Evolutionary conservation across 2,113 vertebrate species (phyloP).

Genomic region (Bambusicola thoracicus): DNA sequence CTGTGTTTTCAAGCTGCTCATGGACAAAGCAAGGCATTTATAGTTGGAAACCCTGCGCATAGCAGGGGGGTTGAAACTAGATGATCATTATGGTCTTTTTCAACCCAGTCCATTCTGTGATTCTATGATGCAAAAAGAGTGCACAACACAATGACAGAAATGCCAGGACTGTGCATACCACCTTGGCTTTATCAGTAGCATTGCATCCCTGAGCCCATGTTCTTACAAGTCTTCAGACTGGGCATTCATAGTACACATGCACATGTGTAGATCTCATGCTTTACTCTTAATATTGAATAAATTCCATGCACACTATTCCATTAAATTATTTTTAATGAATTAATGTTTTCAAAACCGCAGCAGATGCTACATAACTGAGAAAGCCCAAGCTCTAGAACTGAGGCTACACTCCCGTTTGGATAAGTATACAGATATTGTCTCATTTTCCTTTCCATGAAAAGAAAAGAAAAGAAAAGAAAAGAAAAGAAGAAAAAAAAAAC

Average conservation of each 20-base stretch:
- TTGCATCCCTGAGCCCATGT: fast-evolving
- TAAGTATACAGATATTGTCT: neutral
- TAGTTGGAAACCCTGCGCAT: neutral
- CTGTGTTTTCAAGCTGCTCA: neutral
- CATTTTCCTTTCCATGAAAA: neutral
- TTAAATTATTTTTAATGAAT: neutral
- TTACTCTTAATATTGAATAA: neutral
- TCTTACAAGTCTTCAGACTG: neutral
- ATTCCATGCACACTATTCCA: neutral
- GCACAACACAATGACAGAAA: no score
- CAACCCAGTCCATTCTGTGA: no score
- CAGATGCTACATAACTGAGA: neutral
- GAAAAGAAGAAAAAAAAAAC: neutral
- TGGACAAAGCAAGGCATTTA: neutral
- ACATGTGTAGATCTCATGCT: neutral
- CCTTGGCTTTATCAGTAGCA: neutral
- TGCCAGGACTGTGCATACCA: neutral
- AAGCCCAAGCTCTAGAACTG: neutral
- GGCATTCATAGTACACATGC: neutral
- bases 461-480: neutral
- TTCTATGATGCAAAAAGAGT: neutral
- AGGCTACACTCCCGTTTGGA: neutral
- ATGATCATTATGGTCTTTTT: no score
- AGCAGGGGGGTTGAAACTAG: no score
- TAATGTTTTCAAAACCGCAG: neutral